These are phyloP conservation scores for Troides helena DNA, from an alignment of 2,888 invertebrate genomes.

Conservation along the genomic window DNA sequence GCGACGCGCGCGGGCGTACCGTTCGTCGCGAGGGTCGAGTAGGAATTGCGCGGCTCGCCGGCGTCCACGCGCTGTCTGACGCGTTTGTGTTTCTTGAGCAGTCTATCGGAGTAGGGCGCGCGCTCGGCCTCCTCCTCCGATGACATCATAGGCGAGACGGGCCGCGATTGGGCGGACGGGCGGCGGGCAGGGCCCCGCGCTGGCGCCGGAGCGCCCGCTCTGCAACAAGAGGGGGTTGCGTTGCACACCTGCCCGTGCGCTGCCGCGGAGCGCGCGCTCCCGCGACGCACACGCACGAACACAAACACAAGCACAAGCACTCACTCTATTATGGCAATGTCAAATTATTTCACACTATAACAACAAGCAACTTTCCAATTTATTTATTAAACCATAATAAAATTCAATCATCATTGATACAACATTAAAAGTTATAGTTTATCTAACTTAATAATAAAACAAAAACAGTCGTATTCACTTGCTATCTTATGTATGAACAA, in stretches of 20 bases:
- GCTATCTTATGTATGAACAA: no score
- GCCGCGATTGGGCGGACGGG: slow-evolving; percentile 89
- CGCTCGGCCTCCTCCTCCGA: slow-evolving; percentile 97
- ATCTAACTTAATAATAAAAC: no score
- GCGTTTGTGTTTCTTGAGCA: slow-evolving; percentile 95
- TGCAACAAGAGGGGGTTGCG: slow-evolving; percentile 74
- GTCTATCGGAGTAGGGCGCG: slow-evolving; percentile 96
- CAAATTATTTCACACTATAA: slow-evolving; percentile 8
- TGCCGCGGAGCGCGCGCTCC: slow-evolving; percentile 40
- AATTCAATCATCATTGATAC: not conserved
- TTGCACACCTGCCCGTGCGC: slow-evolving; percentile 69
- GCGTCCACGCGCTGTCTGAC: slow-evolving; percentile 98
- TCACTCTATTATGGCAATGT: slow-evolving; percentile 28
- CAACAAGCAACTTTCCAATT: slow-evolving; percentile 46
- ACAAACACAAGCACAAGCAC: no score
- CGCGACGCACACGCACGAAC: slow-evolving; percentile 21
- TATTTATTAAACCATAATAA: not conserved
- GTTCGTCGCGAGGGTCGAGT: slow-evolving; percentile 83
- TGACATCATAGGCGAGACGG: slow-evolving; percentile 95
- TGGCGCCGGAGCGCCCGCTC: slow-evolving; percentile 77
- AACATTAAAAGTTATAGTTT: not conserved
- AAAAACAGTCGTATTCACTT: no score
- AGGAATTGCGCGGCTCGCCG: slow-evolving; percentile 96
- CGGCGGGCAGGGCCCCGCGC: slow-evolving; percentile 80
- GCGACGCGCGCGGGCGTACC: slow-evolving; percentile 83